phyloP scores from a whole-genome alignment of 2,797 vertebrate species.

The Tauraco hartlaubi region DNA sequence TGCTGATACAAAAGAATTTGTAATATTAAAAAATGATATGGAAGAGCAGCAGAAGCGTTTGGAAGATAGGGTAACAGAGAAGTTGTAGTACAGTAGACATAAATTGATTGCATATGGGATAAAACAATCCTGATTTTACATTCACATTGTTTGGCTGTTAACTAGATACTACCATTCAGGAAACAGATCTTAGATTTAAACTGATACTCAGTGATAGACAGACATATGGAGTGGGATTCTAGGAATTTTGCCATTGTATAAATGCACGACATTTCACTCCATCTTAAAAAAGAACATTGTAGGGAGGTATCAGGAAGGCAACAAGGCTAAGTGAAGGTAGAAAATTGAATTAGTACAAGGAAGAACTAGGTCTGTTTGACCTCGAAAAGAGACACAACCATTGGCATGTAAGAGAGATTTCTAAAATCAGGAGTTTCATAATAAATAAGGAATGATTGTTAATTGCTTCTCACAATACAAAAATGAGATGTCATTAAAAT shows the following conservation, averaged over 20 bases:
- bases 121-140: background rate
- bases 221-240: background rate
- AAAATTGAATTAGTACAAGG: background rate
- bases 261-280: background rate
- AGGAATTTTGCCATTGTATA: background rate
- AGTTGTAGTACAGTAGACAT: background rate
- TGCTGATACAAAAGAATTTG: background rate
- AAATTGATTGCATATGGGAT: background rate
- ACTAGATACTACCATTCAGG: background rate
- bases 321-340: background rate
- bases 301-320: background rate
- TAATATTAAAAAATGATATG: background rate
- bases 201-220: background rate
- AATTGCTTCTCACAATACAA: background rate
- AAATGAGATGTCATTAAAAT: background rate
- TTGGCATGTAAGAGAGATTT: background rate
- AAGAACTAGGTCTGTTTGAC: background rate
- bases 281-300: background rate
- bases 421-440: background rate
- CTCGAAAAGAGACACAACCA: background rate
- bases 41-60: background rate
- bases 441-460: background rate
- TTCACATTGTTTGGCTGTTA: background rate
- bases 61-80: rapidly evolving
- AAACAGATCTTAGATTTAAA: background rate